These are phyloP conservation scores for Actias luna DNA, from an alignment of 2,888 invertebrate genomes.

Conservation along the genomic window DNA sequence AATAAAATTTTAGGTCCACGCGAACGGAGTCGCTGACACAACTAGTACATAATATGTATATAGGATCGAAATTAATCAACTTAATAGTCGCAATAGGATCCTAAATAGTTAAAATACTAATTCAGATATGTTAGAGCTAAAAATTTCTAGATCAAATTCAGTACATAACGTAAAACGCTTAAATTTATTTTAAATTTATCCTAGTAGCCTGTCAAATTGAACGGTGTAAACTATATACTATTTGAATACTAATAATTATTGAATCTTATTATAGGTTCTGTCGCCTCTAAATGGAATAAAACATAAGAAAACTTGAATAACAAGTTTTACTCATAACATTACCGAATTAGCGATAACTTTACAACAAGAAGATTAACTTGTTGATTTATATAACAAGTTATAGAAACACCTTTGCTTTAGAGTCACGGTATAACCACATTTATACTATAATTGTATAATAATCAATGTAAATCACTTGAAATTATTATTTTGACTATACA, in stretches of 20 bases:
- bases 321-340: background rate
- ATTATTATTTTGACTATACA: background rate
- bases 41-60: too few species aligned
- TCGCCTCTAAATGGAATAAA: background rate
- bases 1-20: too few species aligned
- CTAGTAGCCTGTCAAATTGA: background rate
- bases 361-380: background rate
- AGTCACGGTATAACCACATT: background rate
- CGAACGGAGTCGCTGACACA: too few species aligned
- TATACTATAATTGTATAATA: background rate
- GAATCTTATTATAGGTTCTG: background rate
- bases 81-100: too few species aligned
- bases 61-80: too few species aligned
- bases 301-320: conserved; percentile 4
- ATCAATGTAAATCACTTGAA: background rate
- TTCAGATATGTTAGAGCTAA: too few species aligned
- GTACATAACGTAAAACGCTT: too few species aligned
- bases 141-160: too few species aligned
- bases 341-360: background rate
- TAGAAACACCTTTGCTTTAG: background rate
- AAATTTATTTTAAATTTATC: background rate
- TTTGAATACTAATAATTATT: background rate
- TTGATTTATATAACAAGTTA: conserved; percentile 8
- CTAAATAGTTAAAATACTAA: too few species aligned
- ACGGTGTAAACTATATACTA: background rate